A percentile compares a stretch with the other conserved stretches of the same genome.
phyloP scores from a whole-genome alignment of 2,888 invertebrate genomes.

The Ypsolopha sequella region DNA sequence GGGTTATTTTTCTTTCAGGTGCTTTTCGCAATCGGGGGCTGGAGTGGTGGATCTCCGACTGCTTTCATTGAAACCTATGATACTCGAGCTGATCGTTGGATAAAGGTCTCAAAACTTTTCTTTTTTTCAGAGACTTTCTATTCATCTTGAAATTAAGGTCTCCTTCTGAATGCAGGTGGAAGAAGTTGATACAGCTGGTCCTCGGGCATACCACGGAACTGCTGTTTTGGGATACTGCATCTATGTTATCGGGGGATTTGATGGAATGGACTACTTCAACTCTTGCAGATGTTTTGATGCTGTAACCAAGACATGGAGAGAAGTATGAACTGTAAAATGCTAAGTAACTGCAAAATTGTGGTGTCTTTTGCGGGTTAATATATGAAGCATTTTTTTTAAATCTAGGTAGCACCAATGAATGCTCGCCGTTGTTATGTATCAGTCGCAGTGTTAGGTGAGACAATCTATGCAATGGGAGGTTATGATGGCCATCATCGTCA shows the following conservation, averaged over 20 bases:
- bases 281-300: slow-evolving; percentile 91
- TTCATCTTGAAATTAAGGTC: background rate
- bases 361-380: too few relatives aligned
- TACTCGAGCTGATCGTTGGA: slow-evolving; percentile 91
- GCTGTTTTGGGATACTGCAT: slow-evolving; percentile 88
- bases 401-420: slow-evolving; percentile 87
- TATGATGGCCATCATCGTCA: slow-evolving; percentile 89
- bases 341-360: too few relatives aligned
- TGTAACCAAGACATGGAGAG: slow-evolving; percentile 85
- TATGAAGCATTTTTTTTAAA: too few relatives aligned
- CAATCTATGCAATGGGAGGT: slow-evolving; percentile 90
- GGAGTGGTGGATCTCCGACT: slow-evolving; percentile 78
- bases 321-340: slow-evolving; percentile 44
- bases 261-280: slow-evolving; percentile 90
- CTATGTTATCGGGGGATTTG: slow-evolving; percentile 93
- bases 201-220: slow-evolving; percentile 94
- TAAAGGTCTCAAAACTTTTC: slow-evolving; percentile 61
- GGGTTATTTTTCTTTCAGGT: slow-evolving; percentile 48
- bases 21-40: slow-evolving; percentile 76
- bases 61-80: slow-evolving; percentile 90
- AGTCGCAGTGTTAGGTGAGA: slow-evolving; percentile 80
- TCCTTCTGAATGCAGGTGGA: slow-evolving; percentile 58
- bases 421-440: slow-evolving; percentile 89
- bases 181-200: slow-evolving; percentile 85
- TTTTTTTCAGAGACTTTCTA: background rate